phyloP scores from a whole-genome alignment of 2,113 vertebrate species.

The Poicephalus meyeri region DNA sequence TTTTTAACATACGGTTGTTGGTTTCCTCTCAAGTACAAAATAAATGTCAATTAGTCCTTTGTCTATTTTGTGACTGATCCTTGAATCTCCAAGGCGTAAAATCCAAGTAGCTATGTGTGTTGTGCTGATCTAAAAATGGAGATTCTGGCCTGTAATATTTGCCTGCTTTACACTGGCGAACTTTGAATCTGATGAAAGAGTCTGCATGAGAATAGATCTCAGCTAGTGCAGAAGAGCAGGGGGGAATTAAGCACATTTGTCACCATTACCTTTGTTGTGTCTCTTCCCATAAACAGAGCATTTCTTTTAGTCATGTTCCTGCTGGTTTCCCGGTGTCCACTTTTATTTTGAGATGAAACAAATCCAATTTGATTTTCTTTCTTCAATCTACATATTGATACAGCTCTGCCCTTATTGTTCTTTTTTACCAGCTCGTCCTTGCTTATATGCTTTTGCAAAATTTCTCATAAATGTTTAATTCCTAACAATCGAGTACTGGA shows the following conservation, averaged over 20 bases:
- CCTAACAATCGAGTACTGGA: constrained; percentile 27
- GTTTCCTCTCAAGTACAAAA: constrained; percentile 13
- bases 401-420: background rate
- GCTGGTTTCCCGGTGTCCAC: background rate
- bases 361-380: background rate
- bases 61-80: background rate
- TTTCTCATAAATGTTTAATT: constrained; percentile 67
- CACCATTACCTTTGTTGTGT: background rate
- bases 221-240: background rate
- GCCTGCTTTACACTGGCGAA: background rate
- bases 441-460: constrained; percentile 46
- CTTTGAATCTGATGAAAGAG: background rate
- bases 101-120: background rate
- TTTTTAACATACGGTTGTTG: background rate
- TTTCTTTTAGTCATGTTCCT: background rate
- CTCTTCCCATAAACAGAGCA: background rate
- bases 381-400: constrained; percentile 21
- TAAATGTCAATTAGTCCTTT: constrained; percentile 16
- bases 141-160: background rate
- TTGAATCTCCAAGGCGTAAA: background rate
- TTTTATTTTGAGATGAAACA: constrained; percentile 37
- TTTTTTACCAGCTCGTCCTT: constrained; percentile 42
- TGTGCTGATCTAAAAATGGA: background rate
- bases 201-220: background rate
- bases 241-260: background rate